These are phyloP conservation scores for Stichopus horrens DNA, from an alignment of 53 echinoderm and acorn worm species.

Conservation along the genomic window DNA sequence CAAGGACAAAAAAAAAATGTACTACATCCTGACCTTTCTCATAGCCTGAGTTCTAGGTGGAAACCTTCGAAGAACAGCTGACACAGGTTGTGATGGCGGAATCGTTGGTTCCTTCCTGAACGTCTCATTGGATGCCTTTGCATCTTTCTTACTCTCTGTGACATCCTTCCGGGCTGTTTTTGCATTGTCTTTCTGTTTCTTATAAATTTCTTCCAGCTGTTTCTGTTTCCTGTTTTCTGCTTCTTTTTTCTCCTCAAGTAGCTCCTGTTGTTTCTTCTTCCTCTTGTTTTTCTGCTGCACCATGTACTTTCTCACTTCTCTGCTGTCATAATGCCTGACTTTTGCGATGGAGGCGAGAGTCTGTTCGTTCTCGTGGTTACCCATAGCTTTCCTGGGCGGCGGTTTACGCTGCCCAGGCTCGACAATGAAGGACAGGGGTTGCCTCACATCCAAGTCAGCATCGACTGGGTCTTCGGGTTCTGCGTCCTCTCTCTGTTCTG, in stretches of 20 bases:
- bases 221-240: slow-evolving; percentile 77
- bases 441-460: neutral
- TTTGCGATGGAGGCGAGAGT: slow-evolving; percentile 54
- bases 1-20: neutral
- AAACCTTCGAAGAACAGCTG: neutral
- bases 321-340: slow-evolving; percentile 78
- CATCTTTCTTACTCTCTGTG: neutral
- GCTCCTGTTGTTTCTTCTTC: slow-evolving; percentile 71
- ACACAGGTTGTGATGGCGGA: slow-evolving; percentile 18
- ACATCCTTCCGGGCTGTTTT: slow-evolving; percentile 48
- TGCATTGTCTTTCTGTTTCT: slow-evolving; percentile 79
- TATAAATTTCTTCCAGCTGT: slow-evolving; percentile 77
- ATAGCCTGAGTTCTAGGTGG: slow-evolving; percentile 37
- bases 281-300: slow-evolving; percentile 79
- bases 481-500: slow-evolving; percentile 11
- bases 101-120: slow-evolving; percentile 69
- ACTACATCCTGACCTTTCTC: slow-evolving; percentile 25
- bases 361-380: neutral
- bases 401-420: slow-evolving; percentile 29
- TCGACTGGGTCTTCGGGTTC: neutral
- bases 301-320: slow-evolving; percentile 94
- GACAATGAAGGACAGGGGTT: slow-evolving; percentile 32
- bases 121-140: slow-evolving; percentile 69
- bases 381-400: slow-evolving; percentile 19
- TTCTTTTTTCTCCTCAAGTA: slow-evolving; percentile 54